Base-by-base conservation (phyloP, 2,888 invertebrate species). In the Aleiodes alternator region DNA sequence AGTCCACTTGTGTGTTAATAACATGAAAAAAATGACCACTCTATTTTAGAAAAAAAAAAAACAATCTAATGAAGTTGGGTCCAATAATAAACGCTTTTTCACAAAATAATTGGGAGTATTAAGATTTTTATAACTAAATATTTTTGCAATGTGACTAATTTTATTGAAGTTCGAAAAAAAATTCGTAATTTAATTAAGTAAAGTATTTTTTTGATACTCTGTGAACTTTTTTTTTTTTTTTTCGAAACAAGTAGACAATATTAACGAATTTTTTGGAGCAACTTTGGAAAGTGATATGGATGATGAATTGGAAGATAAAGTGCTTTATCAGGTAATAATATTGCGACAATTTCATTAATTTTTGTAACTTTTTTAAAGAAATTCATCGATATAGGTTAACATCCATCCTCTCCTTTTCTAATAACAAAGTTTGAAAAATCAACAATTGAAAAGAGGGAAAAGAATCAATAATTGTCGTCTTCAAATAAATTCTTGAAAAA, bases 231-330 rank as follows among this genome's bases (percentile, higher is more conserved):
- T 43, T 8, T 43, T 9, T 43, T 43, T 43, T 43, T 43, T 9
- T 43, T 34, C 11, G 11, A 43, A 9, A 11, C 43, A 43, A 11
- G 11, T 43, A 43, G 43, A 43, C 9, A 43, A 43, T 43, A 43
- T 43, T 43, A 43, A 43, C 43, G 43, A 29, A 6, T 59, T 34
- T 9, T 57, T 57, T 29, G 9, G 9, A 31, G 29, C 31, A 31
- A 31, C 4, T n/a, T 59, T 38, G 12, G 59, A 12, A 43, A 43
- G 16, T 43, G 68, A 80, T 87, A 97, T 97, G 97, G 97, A 97
- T 93, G 96, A 97, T 94, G 96, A 96, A 91, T 91, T 96, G 87
- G 96, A 97, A 91, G 96, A 96, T 86, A 94, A 94, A 92, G 94
- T 96, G 85, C 92, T 96, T 85, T 95, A 96, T 90, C 96, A 96